Evolutionary conservation across 2,797 vertebrate genomes (phyloP).

Genomic region (Gobio occitaniae): DNA sequence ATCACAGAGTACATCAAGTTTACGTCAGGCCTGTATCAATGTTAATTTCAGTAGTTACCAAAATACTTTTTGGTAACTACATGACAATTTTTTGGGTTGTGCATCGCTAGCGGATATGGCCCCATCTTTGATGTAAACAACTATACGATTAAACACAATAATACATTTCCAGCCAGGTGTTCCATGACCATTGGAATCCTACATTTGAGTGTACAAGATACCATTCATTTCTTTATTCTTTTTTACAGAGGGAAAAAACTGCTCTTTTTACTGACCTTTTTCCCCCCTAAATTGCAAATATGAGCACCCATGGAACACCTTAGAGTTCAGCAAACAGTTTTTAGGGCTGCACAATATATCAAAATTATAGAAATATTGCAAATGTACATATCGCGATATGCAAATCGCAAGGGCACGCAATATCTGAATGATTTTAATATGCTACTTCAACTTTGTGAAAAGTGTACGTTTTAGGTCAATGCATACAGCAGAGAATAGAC

Average conservation of each 20-base stretch:
- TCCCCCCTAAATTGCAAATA: not conserved
- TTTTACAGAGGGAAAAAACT: too few relatives aligned
- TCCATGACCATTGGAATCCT: not conserved
- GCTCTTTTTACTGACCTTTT: not conserved
- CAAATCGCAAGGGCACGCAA: too few relatives aligned
- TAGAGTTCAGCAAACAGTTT: not conserved
- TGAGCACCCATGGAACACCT: too few relatives aligned
- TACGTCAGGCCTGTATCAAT: not conserved
- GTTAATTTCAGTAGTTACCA: not conserved
- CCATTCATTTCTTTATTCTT: not conserved
- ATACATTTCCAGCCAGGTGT: not conserved
- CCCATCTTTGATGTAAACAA: not conserved
- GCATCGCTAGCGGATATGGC: not conserved
- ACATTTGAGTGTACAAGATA: not conserved
- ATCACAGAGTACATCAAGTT: not conserved
- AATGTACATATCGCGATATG: too few relatives aligned
- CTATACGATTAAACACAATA: not conserved
- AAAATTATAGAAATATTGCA: too few relatives aligned
- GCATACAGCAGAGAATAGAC: too few relatives aligned
- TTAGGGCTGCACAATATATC: too few relatives aligned
- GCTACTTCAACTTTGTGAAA: too few relatives aligned
- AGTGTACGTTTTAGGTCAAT: too few relatives aligned
- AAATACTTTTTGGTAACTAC: not conserved
- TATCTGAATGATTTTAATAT: too few relatives aligned
- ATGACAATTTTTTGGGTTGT: not conserved